Evolutionary conservation across 2,797 vertebrate species (phyloP).

Genomic region (Poeciliopsis paucimaculata): DNA sequence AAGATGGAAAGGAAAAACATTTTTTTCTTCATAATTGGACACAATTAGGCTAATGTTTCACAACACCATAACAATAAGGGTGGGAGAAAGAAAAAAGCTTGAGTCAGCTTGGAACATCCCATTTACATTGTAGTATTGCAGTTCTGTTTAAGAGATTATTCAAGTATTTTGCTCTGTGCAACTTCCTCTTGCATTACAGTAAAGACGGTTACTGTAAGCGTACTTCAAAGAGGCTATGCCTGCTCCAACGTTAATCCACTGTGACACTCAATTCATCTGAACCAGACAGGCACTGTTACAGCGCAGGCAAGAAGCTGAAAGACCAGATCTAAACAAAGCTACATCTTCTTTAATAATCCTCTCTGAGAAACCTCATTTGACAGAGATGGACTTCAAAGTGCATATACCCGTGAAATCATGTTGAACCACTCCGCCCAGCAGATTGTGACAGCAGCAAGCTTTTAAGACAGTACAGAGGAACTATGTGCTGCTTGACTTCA

Average conservation of each 20-base stretch:
- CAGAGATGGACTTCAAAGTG: slow-evolving; percentile 22
- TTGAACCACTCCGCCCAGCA: slow-evolving; percentile 8
- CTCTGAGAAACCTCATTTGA: slow-evolving; percentile 33
- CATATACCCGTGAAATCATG: background rate
- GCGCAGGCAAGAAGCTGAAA: background rate
- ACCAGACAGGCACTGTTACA: background rate
- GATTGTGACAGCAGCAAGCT: slow-evolving; percentile 10
- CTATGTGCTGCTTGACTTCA: slow-evolving; percentile 18
- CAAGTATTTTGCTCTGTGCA: background rate
- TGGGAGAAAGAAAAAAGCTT: background rate
- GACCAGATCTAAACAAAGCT: background rate
- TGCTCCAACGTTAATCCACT: background rate
- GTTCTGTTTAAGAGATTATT: background rate
- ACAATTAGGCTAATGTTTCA: background rate
- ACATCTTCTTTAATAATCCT: slow-evolving; percentile 6
- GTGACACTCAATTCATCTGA: slow-evolving; percentile 15
- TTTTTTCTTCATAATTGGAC: background rate
- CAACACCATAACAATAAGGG: background rate
- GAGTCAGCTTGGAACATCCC: background rate
- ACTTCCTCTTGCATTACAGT: slow-evolving; percentile 1
- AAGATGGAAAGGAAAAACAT: background rate
- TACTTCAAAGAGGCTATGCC: background rate
- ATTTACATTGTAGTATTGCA: background rate
- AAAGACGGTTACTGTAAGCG: background rate
- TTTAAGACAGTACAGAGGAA: slow-evolving; percentile 27